Percentiles rank a stretch among this genome's conserved stretches.
Conservation (phyloP, 2,888 invertebrate genomes). For the Himalopsyche kuldschensis region DNA sequence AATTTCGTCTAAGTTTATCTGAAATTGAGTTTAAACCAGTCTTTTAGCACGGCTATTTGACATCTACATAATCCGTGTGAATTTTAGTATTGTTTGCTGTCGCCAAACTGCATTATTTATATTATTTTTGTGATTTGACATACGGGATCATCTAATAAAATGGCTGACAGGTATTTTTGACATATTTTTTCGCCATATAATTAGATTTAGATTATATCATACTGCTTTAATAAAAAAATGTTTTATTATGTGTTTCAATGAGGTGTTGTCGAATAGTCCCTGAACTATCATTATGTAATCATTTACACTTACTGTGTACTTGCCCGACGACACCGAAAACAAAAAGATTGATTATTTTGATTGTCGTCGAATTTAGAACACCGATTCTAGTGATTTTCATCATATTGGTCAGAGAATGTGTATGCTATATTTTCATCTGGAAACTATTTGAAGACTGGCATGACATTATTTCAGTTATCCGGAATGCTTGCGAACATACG, state of each 20-base stretch:
- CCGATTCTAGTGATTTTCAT: no score
- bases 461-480: no score
- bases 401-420: no score
- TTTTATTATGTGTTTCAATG: neutral
- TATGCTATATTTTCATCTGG: no score
- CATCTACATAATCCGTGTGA: neutral
- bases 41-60: neutral
- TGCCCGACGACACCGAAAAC: neutral
- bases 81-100: neutral
- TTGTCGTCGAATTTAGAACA: neutral
- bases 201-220: neutral
- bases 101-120: neutral
- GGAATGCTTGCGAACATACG: no score
- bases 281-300: neutral
- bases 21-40: neutral
- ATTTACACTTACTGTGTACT: neutral
- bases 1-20: neutral
- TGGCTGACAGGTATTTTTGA: conserved; percentile 33
- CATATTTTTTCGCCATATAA: neutral
- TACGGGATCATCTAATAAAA: conserved; percentile 30
- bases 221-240: neutral
- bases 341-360: neutral
- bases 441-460: no score
- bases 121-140: conserved; percentile 34
- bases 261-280: neutral